Base-by-base conservation (phyloP, 1,140 invertebrate genomes). In the Calliphora vicina region DNA sequence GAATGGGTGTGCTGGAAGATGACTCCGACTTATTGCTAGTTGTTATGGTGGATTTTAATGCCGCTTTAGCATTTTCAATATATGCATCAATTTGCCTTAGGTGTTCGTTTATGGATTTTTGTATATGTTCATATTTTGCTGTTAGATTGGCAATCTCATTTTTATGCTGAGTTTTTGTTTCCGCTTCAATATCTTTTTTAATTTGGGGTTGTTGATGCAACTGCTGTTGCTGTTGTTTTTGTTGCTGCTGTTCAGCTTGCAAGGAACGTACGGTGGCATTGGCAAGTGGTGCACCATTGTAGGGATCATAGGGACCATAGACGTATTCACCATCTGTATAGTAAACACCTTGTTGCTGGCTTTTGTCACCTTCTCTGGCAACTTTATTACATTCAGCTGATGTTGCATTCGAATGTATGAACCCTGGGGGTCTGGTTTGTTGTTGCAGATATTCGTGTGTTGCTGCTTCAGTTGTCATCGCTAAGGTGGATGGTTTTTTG, bases 91-190 rank as follows among this genome's bases (percentile, higher is more conserved):
- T 90, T 82, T 89, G 87, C 78, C 85, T 85, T 42, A 90, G 85
- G 76, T 90, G 89, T 83, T 89, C 88, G 15, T 87, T 85, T 73
- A 90, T 90, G n/a, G 89, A 90, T 80, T 90, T 86, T 81, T 90
- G 88, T 15, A 90, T 90, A 73, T 88, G 85, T 1, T 85, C 89
- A 80, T 89, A 90, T 83, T 90, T 90, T 12, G 88, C 87, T 84
- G 89, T 88, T 61, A 89, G 83, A 12, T 87, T 86, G 4, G 88
- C 86, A 43, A 89, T 89, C 84, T 89, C 88, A 23, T 61, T 83
- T 35, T 61, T 20, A 78, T 78, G 17, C n/a, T 76, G 50, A n/a
- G 13, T n/a, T 15, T 61, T 27, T 43, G 25, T 78, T 80, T 83
- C 45, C 61, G 74, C 35, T 13, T 81, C 35, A 35, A 73, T 80